phyloP scores from a whole-genome alignment of 2,888 invertebrate genomes.

The Embidobia sp. region DNA sequence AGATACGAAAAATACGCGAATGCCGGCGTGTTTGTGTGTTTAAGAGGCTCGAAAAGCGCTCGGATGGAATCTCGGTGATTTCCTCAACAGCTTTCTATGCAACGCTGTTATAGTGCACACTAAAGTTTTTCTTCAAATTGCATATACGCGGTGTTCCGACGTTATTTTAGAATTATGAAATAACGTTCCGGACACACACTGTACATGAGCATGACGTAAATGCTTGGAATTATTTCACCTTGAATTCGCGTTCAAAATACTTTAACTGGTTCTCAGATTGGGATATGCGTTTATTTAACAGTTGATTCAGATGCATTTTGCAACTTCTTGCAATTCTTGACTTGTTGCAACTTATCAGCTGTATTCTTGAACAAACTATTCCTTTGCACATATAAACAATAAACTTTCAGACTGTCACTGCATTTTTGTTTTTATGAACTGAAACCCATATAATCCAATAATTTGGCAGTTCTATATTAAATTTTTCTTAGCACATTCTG shows the following conservation, averaged over 20 bases:
- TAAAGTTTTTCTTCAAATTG: constrained; percentile 47
- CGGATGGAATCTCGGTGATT: constrained; percentile 61
- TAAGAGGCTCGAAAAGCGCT: constrained; percentile 60
- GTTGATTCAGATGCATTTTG: no score
- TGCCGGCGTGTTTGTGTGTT: constrained; percentile 48
- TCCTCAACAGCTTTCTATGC: constrained; percentile 55
- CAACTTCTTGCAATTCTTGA: no score
- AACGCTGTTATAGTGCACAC: constrained; percentile 23
- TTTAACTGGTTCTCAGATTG: background rate
- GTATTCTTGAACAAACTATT: no score
- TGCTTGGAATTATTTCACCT: constrained; percentile 25
- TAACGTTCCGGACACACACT: constrained; percentile 22
- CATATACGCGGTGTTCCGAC: constrained; percentile 27
- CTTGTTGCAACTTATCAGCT: no score
- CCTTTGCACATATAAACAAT: no score
- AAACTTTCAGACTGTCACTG: no score
- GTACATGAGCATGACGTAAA: constrained; percentile 24
- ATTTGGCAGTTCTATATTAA: no score
- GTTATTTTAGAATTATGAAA: constrained; percentile 40
- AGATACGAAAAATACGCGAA: constrained; percentile 60
- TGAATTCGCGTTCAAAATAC: constrained; percentile 8
- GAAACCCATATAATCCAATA: no score
- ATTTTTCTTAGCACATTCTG: no score
- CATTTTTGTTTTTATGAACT: no score
- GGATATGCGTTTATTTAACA: no score